Evolutionary conservation across 2,113 vertebrate genomes (phyloP).

Genomic region (Lichenostomus cassidix): DNA sequence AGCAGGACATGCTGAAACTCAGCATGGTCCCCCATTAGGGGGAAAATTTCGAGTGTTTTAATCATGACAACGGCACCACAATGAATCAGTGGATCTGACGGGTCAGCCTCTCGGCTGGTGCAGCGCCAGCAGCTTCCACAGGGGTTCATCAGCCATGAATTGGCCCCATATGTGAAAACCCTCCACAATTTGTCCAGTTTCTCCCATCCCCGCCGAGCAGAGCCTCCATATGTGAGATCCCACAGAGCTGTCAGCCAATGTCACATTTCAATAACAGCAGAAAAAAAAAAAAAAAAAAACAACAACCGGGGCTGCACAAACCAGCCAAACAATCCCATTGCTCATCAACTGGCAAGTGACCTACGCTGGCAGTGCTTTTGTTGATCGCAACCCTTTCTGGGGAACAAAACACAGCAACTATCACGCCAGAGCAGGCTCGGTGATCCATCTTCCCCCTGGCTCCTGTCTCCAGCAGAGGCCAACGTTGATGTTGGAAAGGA

Average conservation of each 20-base stretch:
- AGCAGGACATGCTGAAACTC: conserved; percentile 34
- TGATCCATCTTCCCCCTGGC: conserved; percentile 28
- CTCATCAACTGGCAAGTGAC: conserved; percentile 47
- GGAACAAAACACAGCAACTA: conserved; percentile 11
- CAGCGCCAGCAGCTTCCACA: conserved; percentile 41
- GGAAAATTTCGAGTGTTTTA: conserved; percentile 33
- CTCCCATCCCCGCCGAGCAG: conserved; percentile 45
- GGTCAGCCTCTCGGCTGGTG: conserved; percentile 42
- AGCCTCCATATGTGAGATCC: conserved; percentile 63
- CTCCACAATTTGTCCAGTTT: conserved; percentile 57
- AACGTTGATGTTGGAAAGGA: background rate
- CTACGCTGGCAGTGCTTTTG: conserved; percentile 22
- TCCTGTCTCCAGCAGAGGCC: conserved; percentile 11
- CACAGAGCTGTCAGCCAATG: conserved; percentile 65
- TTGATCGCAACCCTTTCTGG: conserved; percentile 9
- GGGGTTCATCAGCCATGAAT: conserved; percentile 58
- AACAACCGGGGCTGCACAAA: conserved; percentile 26
- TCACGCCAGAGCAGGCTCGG: background rate
- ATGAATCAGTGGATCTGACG: conserved; percentile 34
- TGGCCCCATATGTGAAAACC: conserved; percentile 63
- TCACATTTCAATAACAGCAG: conserved; percentile 56
- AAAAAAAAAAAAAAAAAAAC: too few species aligned
- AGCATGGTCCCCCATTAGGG: conserved; percentile 59
- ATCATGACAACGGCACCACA: conserved; percentile 37
- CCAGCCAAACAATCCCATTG: conserved; percentile 37